Evolutionary conservation across 2,113 vertebrate species (phyloP).

Genomic region (Gymnorhina tibicen): DNA sequence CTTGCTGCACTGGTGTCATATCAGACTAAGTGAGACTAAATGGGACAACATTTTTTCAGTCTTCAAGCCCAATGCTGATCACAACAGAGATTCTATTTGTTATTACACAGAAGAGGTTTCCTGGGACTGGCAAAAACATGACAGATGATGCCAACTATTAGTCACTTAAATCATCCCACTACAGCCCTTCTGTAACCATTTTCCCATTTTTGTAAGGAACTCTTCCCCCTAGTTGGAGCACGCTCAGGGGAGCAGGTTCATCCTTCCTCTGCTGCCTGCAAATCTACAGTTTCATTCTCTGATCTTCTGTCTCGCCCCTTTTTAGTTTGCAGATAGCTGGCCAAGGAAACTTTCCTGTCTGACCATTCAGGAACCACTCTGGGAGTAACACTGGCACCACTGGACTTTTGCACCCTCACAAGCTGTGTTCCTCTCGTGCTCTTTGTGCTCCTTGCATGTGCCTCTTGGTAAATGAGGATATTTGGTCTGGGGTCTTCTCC

Average conservation of each 20-base stretch:
- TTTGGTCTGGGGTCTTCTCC: background rate
- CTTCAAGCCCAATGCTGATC: background rate
- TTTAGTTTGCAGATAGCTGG: background rate
- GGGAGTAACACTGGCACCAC: background rate
- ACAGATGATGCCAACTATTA: background rate
- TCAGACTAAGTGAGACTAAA: background rate
- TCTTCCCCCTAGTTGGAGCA: background rate
- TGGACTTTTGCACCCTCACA: background rate
- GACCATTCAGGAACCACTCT: background rate
- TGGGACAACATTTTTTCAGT: background rate
- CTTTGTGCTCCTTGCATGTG: fast-evolving
- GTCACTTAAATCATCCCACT: background rate
- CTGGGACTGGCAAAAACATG: background rate
- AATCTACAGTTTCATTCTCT: background rate
- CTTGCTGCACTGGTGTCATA: background rate
- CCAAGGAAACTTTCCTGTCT: background rate
- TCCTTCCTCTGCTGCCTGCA: background rate
- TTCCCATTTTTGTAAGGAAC: background rate
- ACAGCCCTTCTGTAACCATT: background rate
- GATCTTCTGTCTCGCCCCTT: background rate
- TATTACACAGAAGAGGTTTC: background rate
- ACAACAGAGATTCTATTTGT: background rate
- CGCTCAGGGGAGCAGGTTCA: background rate
- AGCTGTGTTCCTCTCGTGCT: background rate
- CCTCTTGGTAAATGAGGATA: background rate